phyloP scores from a whole-genome alignment of 2,113 vertebrate genomes.

The Talpa occidentalis region DNA sequence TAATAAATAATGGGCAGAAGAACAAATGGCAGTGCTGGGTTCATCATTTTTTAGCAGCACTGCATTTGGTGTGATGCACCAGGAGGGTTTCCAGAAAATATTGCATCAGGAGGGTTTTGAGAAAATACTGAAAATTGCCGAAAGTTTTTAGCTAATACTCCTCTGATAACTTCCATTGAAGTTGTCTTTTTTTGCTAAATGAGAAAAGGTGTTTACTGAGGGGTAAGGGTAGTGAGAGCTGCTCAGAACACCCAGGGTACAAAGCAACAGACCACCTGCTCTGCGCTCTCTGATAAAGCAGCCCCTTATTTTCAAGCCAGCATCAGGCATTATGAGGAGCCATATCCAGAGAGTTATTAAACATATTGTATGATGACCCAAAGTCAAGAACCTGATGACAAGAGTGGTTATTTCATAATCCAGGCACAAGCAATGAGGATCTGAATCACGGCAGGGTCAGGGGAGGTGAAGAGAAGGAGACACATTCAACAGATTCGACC shows the following conservation, averaged over 20 bases:
- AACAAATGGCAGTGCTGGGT: conserved; percentile 64
- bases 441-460: not conserved
- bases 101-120: too few relatives aligned
- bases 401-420: not conserved
- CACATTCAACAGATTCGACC: not conserved
- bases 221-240: not conserved
- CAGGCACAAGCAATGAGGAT: not conserved
- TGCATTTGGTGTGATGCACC: not conserved
- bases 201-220: too few relatives aligned
- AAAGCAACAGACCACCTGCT: too few relatives aligned
- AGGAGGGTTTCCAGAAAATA: not conserved
- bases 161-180: not conserved
- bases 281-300: not conserved
- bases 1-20: conserved; percentile 69
- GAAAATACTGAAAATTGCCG: not conserved
- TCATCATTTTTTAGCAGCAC: conserved; percentile 71
- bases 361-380: not conserved
- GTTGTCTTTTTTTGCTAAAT: not conserved
- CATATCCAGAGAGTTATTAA: too few relatives aligned
- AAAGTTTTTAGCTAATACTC: not conserved
- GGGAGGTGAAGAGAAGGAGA: not conserved
- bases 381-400: not conserved
- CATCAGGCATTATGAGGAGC: not conserved
- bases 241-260: not conserved
- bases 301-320: not conserved